Conservation (phyloP, 2,888 invertebrate species). For the Drosophila aldrichi region DNA sequence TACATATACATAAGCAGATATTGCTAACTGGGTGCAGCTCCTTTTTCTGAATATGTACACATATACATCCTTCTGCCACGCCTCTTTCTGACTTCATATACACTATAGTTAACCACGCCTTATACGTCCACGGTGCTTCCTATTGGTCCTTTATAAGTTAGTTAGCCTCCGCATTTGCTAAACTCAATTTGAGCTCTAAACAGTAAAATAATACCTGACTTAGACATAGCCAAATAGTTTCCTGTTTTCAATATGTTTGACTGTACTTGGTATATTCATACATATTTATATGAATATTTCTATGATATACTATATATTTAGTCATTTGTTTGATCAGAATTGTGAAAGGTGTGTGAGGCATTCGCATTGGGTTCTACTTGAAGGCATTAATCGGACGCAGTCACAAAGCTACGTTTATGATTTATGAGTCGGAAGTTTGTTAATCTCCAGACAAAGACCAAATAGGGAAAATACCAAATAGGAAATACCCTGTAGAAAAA, state of each 20-base stretch:
- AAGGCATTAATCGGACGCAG: slow-evolving; percentile 43
- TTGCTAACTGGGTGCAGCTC: neutral
- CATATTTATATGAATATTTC: neutral
- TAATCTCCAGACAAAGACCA: slow-evolving; percentile 12
- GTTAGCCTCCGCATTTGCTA: neutral
- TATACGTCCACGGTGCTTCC: neutral
- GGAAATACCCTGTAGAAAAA: neutral
- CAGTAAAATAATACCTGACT: neutral
- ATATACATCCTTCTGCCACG: neutral
- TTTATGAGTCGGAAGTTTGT: slow-evolving; percentile 49
- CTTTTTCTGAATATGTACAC: neutral
- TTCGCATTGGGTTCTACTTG: slow-evolving; percentile 16
- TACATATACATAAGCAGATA: neutral
- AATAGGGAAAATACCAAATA: neutral
- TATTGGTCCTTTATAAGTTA: neutral
- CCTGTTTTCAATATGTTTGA: slow-evolving; percentile 1
- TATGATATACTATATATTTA: neutral
- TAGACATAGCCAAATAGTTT: neutral
- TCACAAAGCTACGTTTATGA: slow-evolving; percentile 28
- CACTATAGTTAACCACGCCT: too few species aligned
- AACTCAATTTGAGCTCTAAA: neutral
- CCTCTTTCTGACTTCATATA: neutral
- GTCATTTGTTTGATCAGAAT: slow-evolving; percentile 7
- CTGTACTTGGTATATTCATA: neutral
- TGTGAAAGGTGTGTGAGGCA: slow-evolving; percentile 49